Conservation (phyloP, 2,888 invertebrate species). For the Macaria liturata region DNA sequence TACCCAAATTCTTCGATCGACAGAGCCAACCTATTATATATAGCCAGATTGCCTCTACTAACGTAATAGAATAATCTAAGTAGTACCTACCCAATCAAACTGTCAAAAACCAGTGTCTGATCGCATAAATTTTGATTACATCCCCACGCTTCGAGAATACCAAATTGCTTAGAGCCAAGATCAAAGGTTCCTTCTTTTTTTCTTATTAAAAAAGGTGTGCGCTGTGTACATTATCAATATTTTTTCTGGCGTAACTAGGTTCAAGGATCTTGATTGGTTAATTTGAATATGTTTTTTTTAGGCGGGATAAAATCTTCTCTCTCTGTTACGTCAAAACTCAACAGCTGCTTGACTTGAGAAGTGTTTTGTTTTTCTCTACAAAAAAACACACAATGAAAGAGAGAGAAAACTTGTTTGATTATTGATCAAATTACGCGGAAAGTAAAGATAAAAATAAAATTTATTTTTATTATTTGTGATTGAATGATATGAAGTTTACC, state of each 20-base stretch:
- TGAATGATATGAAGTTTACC: too few relatives aligned
- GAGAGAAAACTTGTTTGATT: too few relatives aligned
- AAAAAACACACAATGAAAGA: too few relatives aligned
- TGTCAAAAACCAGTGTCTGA: slow-evolving; percentile 34
- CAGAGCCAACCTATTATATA: slow-evolving; percentile 26
- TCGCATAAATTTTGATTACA: slow-evolving; percentile 51
- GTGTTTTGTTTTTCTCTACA: too few relatives aligned
- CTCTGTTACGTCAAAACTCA: too few relatives aligned
- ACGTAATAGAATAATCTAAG: slow-evolving; percentile 38
- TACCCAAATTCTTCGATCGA: too few relatives aligned
- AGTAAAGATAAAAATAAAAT: too few relatives aligned
- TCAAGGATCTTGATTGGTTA: not conserved
- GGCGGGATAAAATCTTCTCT: too few relatives aligned
- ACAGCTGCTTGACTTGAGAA: too few relatives aligned
- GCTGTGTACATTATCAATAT: slow-evolving; percentile 48
- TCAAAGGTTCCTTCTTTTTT: slow-evolving; percentile 51
- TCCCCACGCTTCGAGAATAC: slow-evolving; percentile 48
- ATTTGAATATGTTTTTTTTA: not conserved
- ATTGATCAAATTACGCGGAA: too few relatives aligned
- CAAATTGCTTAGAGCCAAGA: slow-evolving; percentile 44
- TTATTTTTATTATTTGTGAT: too few relatives aligned
- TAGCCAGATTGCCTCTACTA: slow-evolving; percentile 30
- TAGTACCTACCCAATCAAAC: slow-evolving; percentile 35
- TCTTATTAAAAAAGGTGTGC: slow-evolving; percentile 40
- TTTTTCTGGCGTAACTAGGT: slow-evolving; percentile 34